These are phyloP conservation scores for Sarcophaga variegata DNA, from an alignment of 2,888 invertebrate genomes.

Conservation along the genomic window DNA sequence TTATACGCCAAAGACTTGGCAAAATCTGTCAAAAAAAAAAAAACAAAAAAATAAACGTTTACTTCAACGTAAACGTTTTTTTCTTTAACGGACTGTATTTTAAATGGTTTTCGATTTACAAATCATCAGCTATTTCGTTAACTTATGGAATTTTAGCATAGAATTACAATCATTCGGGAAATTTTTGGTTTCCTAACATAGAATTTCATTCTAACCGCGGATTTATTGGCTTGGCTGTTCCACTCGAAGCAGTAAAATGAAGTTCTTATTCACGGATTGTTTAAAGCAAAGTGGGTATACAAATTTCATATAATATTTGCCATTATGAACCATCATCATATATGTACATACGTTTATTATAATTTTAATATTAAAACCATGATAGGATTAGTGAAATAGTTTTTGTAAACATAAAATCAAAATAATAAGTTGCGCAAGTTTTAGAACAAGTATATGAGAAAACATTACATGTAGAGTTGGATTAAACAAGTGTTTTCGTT, in stretches of 20 bases:
- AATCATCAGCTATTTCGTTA: constrained; percentile 68
- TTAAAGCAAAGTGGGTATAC: constrained; percentile 58
- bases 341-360: too few species aligned
- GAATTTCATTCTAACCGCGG: constrained; percentile 7
- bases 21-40: not conserved
- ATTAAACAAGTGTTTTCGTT: too few species aligned
- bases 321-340: not conserved
- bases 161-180: not conserved
- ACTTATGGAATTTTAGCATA: constrained; percentile 71
- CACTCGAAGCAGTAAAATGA: constrained; percentile 46
- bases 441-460: too few species aligned
- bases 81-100: not conserved
- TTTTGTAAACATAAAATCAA: too few species aligned
- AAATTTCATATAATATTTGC: not conserved
- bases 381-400: too few species aligned
- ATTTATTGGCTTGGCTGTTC: not conserved
- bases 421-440: too few species aligned
- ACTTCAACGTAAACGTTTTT: not conserved
- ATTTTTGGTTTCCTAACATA: constrained; percentile 62
- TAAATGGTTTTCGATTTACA: constrained; percentile 69
- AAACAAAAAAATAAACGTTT: not conserved
- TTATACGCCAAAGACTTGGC: not conserved
- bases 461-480: too few species aligned
- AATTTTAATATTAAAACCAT: too few species aligned
- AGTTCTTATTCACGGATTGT: constrained; percentile 62